Conservation (phyloP, 2,888 invertebrate species). For the Himalopsyche tibetana region DNA sequence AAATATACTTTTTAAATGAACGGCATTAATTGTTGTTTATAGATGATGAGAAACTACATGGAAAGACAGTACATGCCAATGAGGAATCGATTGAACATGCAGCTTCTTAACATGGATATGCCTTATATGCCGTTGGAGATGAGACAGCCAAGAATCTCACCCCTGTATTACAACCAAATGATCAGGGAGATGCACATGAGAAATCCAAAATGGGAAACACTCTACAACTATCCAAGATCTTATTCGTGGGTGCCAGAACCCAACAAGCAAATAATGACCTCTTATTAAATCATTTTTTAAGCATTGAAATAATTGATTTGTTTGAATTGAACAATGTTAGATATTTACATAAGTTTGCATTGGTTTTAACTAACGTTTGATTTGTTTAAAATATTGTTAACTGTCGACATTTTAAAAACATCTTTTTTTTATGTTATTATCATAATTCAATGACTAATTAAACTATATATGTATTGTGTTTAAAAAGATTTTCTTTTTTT, state of each 20-base stretch:
- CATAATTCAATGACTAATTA: too few relatives aligned
- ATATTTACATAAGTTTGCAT: too few relatives aligned
- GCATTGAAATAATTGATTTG: too few relatives aligned
- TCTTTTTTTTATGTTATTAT: too few relatives aligned
- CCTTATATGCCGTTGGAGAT: background rate
- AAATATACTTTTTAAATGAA: too few relatives aligned
- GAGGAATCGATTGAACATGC: constrained; percentile 11
- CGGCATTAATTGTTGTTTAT: background rate
- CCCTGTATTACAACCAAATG: background rate
- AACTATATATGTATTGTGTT: too few relatives aligned
- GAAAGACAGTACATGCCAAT: background rate
- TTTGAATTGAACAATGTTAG: too few relatives aligned
- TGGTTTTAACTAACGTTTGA: too few relatives aligned
- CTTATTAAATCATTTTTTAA: too few relatives aligned
- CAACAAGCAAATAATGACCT: background rate
- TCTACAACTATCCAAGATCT: background rate
- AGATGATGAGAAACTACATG: constrained; percentile 38
- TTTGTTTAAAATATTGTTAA: too few relatives aligned
- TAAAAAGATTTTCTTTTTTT: too few relatives aligned
- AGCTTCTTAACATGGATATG: background rate
- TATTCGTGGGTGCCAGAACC: background rate
- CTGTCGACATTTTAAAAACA: too few relatives aligned
- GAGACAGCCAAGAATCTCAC: background rate
- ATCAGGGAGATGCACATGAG: constrained; percentile 4
- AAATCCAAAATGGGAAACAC: background rate